Percentiles rank a stretch among this genome's conserved stretches.
Conservation (phyloP, 2,797 vertebrate genomes). For the Labeo calbasu region DNA sequence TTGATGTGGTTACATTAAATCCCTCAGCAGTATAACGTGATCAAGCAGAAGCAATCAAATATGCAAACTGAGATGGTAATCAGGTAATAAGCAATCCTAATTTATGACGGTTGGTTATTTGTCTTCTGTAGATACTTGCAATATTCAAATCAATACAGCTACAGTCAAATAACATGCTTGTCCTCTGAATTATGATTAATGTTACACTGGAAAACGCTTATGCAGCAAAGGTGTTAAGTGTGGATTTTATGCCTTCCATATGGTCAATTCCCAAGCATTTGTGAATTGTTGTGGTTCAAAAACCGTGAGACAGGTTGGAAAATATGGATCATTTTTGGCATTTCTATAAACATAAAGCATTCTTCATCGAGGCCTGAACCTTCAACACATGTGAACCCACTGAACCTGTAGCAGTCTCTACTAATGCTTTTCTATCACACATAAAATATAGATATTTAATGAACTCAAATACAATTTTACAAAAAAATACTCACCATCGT, state of each 20-base stretch:
- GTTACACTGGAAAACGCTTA: constrained; percentile 14
- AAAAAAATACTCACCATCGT: background rate
- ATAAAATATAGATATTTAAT: background rate
- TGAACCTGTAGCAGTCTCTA: constrained; percentile 28
- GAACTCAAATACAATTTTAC: background rate
- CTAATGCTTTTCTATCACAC: background rate
- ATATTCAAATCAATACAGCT: constrained; percentile 1
- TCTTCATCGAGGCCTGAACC: constrained; percentile 12
- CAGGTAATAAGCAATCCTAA: background rate
- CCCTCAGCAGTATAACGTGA: background rate
- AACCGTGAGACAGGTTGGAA: constrained; percentile 47
- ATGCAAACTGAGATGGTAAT: background rate
- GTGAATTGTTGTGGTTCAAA: constrained; percentile 43
- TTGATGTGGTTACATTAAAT: constrained; percentile 24
- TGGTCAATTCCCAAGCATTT: constrained; percentile 45
- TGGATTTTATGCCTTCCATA: constrained; percentile 53
- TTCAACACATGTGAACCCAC: constrained; percentile 30
- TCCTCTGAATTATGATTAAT: constrained; percentile 21
- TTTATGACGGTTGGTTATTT: background rate
- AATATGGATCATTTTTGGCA: constrained; percentile 50
- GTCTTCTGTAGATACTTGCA: background rate
- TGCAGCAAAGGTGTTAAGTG: constrained; percentile 14
- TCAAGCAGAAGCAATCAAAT: background rate
- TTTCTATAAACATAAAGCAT: constrained; percentile 53
- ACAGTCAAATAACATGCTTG: background rate